Conservation (phyloP, 2,888 invertebrate species). For the Lithophane ornitopus region DNA sequence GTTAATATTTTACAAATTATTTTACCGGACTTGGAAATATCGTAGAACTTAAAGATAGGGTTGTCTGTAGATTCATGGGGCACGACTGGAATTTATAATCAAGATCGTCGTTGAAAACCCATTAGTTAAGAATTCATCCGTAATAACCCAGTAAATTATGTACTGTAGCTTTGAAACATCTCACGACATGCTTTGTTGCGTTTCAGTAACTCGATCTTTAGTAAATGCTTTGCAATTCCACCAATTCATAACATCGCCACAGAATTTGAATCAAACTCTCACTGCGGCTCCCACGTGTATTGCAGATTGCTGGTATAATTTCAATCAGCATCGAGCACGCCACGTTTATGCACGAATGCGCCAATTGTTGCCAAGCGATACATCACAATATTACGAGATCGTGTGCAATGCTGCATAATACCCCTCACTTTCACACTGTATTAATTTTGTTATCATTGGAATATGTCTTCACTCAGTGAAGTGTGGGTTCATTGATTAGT, state of each 20-base stretch:
- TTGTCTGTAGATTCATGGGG: background rate
- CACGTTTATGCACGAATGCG: slow-evolving; percentile 62
- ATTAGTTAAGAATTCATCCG: background rate
- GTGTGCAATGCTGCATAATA: slow-evolving; percentile 62
- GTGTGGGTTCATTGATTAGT: slow-evolving; percentile 53
- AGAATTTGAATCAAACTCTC: slow-evolving; percentile 41
- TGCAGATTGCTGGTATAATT: slow-evolving; percentile 57
- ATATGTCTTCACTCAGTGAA: slow-evolving; percentile 47
- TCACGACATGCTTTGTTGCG: slow-evolving; percentile 15
- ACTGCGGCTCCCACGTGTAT: slow-evolving; percentile 49
- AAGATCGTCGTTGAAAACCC: background rate
- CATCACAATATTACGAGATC: slow-evolving; percentile 63
- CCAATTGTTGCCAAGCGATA: slow-evolving; percentile 52
- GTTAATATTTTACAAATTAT: background rate
- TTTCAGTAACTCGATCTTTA: slow-evolving; percentile 26
- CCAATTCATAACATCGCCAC: slow-evolving; percentile 14
- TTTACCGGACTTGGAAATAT: background rate
- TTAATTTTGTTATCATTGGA: slow-evolving; percentile 47
- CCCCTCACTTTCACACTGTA: slow-evolving; percentile 60
- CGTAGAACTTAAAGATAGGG: background rate
- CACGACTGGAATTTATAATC: slow-evolving; percentile 9
- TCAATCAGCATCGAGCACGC: slow-evolving; percentile 58
- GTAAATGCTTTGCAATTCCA: slow-evolving; percentile 12
- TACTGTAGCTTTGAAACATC: background rate
- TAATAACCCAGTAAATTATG: background rate